phyloP scores from a whole-genome alignment of 2,797 vertebrate genomes.

The Pterois miles region DNA sequence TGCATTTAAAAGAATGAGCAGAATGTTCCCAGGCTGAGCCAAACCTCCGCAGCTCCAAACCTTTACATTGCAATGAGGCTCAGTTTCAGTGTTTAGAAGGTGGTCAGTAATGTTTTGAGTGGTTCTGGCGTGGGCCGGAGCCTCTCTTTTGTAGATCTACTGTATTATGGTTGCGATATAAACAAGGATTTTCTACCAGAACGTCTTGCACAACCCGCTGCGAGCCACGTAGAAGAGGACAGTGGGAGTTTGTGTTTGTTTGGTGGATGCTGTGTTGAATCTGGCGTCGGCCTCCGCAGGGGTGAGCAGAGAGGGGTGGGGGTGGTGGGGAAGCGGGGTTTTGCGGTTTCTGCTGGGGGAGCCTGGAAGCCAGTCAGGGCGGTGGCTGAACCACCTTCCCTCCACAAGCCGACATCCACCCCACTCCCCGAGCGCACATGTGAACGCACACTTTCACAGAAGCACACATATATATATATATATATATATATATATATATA shows the following conservation, averaged over 20 bases:
- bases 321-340: slow-evolving; percentile 40
- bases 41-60: slow-evolving; percentile 60
- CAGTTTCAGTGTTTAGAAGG: slow-evolving; percentile 75
- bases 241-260: slow-evolving; percentile 81
- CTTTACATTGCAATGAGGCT: slow-evolving; percentile 69
- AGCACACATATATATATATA: slow-evolving; percentile 1
- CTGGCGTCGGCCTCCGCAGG: slow-evolving; percentile 68
- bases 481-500: not conserved
- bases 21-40: slow-evolving; percentile 30
- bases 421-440: slow-evolving; percentile 60
- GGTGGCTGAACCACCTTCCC: slow-evolving; percentile 80
- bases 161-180: slow-evolving; percentile 76
- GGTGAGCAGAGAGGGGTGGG: slow-evolving; percentile 45
- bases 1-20: slow-evolving; percentile 32
- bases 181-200: slow-evolving; percentile 77
- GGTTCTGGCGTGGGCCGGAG: slow-evolving; percentile 71
- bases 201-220: slow-evolving; percentile 71
- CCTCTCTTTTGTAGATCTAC: slow-evolving; percentile 73
- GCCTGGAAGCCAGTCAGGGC: slow-evolving; percentile 86
- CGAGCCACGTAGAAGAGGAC: slow-evolving; percentile 72
- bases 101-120: slow-evolving; percentile 80
- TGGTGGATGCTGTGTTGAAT: slow-evolving; percentile 77
- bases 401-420: slow-evolving; percentile 70
- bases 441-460: slow-evolving; percentile 36
- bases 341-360: slow-evolving; percentile 80